Evolutionary conservation across 2,888 invertebrate genomes (phyloP).

Genomic region (Papilio elwesi): DNA sequence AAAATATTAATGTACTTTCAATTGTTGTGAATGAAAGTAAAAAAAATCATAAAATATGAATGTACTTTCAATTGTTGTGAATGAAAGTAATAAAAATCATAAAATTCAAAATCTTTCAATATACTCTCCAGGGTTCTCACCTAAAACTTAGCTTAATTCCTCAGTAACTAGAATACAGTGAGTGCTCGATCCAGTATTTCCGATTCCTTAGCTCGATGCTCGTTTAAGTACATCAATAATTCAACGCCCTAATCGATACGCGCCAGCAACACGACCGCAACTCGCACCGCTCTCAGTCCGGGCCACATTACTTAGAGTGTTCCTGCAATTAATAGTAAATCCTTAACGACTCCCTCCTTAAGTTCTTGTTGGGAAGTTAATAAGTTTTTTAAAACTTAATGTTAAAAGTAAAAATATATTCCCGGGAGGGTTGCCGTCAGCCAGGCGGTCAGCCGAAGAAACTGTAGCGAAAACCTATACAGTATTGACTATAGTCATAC

Average conservation of each 20-base stretch:
- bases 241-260: constrained; percentile 15
- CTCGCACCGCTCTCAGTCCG: no score
- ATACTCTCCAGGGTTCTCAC: no score
- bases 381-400: background rate
- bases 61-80: no score
- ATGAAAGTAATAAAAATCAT: no score
- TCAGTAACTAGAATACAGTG: background rate
- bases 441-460: no score
- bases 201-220: constrained; percentile 5
- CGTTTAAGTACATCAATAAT: constrained; percentile 32
- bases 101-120: no score
- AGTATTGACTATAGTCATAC: no score
- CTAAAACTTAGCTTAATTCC: background rate
- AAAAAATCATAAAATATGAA: no score
- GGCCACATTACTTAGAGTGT: background rate
- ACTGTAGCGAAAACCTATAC: no score
- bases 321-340: constrained; percentile 1
- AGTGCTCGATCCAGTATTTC: background rate
- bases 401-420: background rate
- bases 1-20: no score
- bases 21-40: no score
- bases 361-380: background rate
- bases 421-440: no score
- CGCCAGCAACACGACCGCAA: constrained; percentile 15
- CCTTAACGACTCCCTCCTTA: background rate